Evolutionary conservation across 2,113 vertebrate species (phyloP).

Genomic region (Ornithorhynchus anatinus): DNA sequence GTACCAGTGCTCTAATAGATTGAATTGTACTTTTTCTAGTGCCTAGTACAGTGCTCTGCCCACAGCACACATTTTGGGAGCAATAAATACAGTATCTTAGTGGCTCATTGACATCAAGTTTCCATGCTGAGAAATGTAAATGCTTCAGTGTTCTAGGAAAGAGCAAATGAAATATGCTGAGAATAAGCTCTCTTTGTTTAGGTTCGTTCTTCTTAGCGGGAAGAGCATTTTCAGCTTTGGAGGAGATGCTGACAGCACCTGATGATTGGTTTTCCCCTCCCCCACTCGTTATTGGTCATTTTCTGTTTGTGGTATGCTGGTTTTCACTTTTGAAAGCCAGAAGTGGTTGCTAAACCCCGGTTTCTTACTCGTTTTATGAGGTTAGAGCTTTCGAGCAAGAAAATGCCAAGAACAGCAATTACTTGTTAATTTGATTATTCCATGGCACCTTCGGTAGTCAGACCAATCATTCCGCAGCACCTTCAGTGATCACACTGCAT

Average conservation of each 20-base stretch:
- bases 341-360: not conserved
- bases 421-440: too few relatives aligned
- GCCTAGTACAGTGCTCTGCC: too few relatives aligned
- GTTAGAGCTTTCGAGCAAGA: too few relatives aligned
- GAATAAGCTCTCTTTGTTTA: not conserved
- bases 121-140: not conserved
- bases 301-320: constrained; percentile 39
- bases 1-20: too few relatives aligned
- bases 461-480: too few relatives aligned
- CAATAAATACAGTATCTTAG: too few relatives aligned
- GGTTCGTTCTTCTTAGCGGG: constrained; percentile 7
- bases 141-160: not conserved
- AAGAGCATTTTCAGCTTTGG: not conserved
- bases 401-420: too few relatives aligned
- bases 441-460: too few relatives aligned
- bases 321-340: constrained; percentile 39
- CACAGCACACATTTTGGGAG: too few relatives aligned
- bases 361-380: not conserved
- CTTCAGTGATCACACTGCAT: too few relatives aligned
- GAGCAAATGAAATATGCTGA: constrained; percentile 17
- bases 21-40: too few relatives aligned
- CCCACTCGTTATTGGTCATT: constrained; percentile 16
- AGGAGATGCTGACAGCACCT: not conserved
- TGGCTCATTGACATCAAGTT: constrained; percentile 3
- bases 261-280: not conserved